These are phyloP conservation scores for Polypterus bichir DNA, from an alignment of 2,113 vertebrate species.

Conservation along the genomic window DNA sequence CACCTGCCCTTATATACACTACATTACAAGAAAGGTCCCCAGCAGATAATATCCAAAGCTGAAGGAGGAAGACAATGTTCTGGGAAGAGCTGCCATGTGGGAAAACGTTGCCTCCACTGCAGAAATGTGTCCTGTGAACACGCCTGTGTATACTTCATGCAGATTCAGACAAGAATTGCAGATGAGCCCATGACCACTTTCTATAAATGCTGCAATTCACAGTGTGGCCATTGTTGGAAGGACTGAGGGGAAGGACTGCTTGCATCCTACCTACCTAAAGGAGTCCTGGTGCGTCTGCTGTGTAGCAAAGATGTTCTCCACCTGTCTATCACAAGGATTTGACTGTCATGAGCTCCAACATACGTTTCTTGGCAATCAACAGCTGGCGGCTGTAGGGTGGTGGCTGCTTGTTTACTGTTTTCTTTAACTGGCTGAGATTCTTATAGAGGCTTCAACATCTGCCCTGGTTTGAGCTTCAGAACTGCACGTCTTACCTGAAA, in stretches of 20 bases:
- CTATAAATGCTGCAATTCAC: constrained; percentile 86
- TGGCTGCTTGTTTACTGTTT: too few species aligned
- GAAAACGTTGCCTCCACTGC: constrained; percentile 92
- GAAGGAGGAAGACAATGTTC: constrained; percentile 91
- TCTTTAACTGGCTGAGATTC: too few species aligned
- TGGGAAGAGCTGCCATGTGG: constrained; percentile 90
- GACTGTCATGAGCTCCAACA: too few species aligned
- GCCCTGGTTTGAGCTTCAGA: too few species aligned
- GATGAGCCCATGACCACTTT: constrained; percentile 98
- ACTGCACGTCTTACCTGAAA: too few species aligned
- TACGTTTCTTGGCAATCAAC: too few species aligned
- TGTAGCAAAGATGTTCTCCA: too few species aligned
- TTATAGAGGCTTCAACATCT: too few species aligned
- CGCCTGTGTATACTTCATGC: constrained; percentile 91
- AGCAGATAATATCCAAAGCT: constrained; percentile 84
- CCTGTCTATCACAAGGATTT: too few species aligned
- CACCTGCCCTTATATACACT: constrained; percentile 86
- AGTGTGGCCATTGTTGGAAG: constrained; percentile 84
- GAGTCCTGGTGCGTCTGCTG: too few species aligned
- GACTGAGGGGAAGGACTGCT: constrained; percentile 43
- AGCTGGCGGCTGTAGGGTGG: too few species aligned
- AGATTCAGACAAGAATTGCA: constrained; percentile 90
- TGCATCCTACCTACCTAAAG: too few species aligned
- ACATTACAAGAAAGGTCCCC: constrained; percentile 86
- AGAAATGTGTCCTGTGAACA: constrained; percentile 82